phyloP scores from a whole-genome alignment of 2,888 invertebrate species.

The Phasia obesa region DNA sequence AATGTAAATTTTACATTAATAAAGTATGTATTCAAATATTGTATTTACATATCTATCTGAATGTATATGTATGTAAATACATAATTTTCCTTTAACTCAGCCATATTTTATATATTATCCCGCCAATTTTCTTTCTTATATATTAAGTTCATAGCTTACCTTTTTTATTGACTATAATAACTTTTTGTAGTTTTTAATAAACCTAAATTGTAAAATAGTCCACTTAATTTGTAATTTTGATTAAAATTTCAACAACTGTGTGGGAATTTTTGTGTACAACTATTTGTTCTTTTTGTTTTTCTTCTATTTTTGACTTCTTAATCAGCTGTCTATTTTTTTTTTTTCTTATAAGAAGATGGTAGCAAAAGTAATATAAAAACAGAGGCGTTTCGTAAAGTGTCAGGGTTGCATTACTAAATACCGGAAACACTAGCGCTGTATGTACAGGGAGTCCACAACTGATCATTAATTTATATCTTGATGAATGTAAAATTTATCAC shows the following conservation, averaged over 20 bases:
- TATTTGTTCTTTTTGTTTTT: conserved; percentile 47
- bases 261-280: conserved; percentile 67
- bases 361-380: neutral
- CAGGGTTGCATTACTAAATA: conserved; percentile 1
- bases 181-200: conserved; percentile 7
- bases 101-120: neutral
- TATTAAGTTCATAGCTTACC: conserved; percentile 13
- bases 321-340: conserved; percentile 42
- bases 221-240: conserved; percentile 32
- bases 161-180: conserved; percentile 1
- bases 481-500: no score
- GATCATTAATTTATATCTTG: no score
- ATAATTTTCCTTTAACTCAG: no score
- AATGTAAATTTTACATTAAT: no score
- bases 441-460: no score
- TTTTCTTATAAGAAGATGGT: neutral
- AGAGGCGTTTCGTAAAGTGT: neutral
- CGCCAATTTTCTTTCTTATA: conserved; percentile 25
- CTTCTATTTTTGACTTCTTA: neutral
- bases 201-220: neutral
- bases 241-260: conserved; percentile 36
- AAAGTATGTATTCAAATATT: no score
- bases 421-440: no score
- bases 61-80: no score
- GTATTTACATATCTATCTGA: no score